phyloP scores from a whole-genome alignment of 2,113 vertebrate species.

The Lamprologus speciosus region DNA sequence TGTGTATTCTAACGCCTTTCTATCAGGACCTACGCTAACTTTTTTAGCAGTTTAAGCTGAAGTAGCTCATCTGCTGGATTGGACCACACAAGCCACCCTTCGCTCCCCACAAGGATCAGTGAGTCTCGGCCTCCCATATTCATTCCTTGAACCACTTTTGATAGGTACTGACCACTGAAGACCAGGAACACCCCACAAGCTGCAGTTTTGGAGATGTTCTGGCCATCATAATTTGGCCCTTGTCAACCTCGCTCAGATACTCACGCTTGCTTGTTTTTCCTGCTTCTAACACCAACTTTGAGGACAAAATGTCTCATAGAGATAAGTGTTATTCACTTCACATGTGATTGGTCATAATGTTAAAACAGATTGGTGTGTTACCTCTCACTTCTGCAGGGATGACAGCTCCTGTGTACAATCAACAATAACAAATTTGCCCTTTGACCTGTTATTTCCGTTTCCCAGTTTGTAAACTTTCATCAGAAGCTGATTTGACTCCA shows the following conservation, averaged over 20 bases:
- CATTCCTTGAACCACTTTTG: background rate
- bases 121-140: background rate
- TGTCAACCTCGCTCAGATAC: background rate
- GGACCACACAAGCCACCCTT: background rate
- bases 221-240: background rate
- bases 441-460: slow-evolving; percentile 20
- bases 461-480: background rate
- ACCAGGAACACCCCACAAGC: background rate
- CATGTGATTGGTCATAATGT: background rate
- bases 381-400: background rate
- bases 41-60: fast-evolving
- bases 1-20: background rate
- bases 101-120: background rate
- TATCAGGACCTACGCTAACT: fast-evolving
- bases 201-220: background rate
- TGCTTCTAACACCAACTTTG: background rate
- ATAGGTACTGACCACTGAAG: background rate
- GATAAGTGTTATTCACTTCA: background rate
- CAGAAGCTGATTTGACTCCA: slow-evolving; percentile 4
- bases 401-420: slow-evolving; percentile 27
- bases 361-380: background rate
- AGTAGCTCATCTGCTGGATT: fast-evolving
- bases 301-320: background rate
- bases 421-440: background rate
- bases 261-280: background rate